phyloP scores from a whole-genome alignment of 1,140 invertebrate species.

The Heterodera carotae region DNA sequence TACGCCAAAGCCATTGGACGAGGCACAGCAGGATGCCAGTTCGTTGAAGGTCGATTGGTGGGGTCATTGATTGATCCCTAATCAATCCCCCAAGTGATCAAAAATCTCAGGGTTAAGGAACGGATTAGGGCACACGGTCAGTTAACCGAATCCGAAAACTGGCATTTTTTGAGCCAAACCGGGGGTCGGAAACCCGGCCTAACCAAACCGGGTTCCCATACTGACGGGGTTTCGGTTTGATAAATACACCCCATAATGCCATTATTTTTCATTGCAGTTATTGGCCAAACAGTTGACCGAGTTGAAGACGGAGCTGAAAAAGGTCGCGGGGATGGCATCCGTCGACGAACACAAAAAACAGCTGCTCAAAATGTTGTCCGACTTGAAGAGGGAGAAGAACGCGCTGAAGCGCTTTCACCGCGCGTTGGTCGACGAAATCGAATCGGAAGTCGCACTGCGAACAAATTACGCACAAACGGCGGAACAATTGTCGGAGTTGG shows the following conservation, averaged over 20 bases:
- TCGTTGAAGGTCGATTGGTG: conserved; percentile 17
- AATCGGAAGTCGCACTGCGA: conserved; percentile 36
- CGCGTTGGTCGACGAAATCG: conserved; percentile 31
- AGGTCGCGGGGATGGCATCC: not conserved
- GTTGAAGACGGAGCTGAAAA: conserved; percentile 18
- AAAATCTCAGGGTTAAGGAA: no score
- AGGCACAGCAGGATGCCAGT: conserved; percentile 27
- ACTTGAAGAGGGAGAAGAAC: conserved; percentile 35
- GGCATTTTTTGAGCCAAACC: no score
- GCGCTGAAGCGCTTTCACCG: conserved; percentile 28
- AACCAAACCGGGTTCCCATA: no score
- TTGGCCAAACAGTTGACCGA: conserved; percentile 23
- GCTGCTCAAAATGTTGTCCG: not conserved
- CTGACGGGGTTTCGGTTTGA: no score
- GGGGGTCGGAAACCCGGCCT: no score
- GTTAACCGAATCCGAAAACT: no score
- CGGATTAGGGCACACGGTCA: no score
- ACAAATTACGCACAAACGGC: conserved; percentile 39
- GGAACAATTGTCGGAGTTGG: conserved; percentile 20
- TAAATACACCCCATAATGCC: not conserved
- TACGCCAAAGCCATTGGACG: conserved; percentile 20
- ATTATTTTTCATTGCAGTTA: conserved; percentile 30
- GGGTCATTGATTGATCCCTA: no score
- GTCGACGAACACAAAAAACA: conserved; percentile 8
- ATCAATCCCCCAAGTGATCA: no score